phyloP scores from a whole-genome alignment of 2,797 vertebrate species.

The Zalophus californianus region DNA sequence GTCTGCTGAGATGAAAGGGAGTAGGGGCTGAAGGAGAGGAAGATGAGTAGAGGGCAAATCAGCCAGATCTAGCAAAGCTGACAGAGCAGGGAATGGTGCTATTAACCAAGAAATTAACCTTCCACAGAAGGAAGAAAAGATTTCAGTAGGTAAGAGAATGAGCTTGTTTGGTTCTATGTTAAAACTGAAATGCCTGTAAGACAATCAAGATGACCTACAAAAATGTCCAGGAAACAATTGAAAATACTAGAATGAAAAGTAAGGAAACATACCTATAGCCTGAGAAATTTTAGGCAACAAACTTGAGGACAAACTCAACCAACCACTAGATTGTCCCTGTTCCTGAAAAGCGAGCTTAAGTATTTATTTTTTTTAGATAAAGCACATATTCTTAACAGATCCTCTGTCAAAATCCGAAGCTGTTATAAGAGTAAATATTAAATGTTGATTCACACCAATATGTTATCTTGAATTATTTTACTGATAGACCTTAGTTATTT shows the following conservation, averaged over 20 bases:
- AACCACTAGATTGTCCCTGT: background rate
- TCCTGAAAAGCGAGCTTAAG: background rate
- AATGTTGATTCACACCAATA: background rate
- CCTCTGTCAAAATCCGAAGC: background rate
- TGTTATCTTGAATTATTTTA: slow-evolving; percentile 22
- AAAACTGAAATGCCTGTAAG: background rate
- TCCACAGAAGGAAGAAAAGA: background rate
- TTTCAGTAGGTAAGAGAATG: background rate
- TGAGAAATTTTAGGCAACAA: background rate
- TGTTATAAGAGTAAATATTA: background rate
- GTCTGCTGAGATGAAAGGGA: background rate
- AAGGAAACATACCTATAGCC: background rate
- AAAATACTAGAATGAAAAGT: background rate
- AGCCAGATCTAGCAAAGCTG: background rate
- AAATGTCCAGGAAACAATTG: background rate
- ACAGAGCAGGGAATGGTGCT: background rate
- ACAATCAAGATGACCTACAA: background rate
- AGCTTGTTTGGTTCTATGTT: background rate
- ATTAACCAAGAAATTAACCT: background rate
- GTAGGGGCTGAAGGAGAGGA: background rate
- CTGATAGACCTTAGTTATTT: background rate
- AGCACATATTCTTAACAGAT: slow-evolving; percentile 4
- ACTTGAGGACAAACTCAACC: background rate
- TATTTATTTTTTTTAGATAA: slow-evolving; percentile 40
- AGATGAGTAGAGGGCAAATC: background rate